Conservation (phyloP, 2,113 vertebrate genomes). For the Speoplatyrhinus poulsoni region DNA sequence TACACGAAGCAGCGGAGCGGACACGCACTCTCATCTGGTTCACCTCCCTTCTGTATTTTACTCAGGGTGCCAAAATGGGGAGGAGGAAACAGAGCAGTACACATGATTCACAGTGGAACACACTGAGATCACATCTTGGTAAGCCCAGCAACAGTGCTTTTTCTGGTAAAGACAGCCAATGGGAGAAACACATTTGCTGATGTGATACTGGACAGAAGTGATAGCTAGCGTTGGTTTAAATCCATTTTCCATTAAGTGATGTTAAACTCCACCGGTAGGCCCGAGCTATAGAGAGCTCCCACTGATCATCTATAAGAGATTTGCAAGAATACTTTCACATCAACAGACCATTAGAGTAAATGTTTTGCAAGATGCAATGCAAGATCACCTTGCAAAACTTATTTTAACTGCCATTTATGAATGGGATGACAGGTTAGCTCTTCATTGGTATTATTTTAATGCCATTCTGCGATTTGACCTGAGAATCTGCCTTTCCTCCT, state of each 20-base stretch:
- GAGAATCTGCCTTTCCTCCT: conserved; percentile 72
- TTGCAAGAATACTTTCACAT: conserved; percentile 55
- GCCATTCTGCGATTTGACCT: conserved; percentile 60
- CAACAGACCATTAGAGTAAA: conserved; percentile 23
- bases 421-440: conserved; percentile 57
- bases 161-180: conserved; percentile 18
- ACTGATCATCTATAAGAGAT: conserved; percentile 55
- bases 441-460: conserved; percentile 40
- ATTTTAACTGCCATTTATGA: conserved; percentile 66
- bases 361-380: conserved; percentile 42
- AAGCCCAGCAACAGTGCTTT: conserved; percentile 25
- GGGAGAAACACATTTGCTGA: conserved; percentile 24
- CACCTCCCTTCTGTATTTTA: conserved; percentile 79
- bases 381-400: conserved; percentile 64
- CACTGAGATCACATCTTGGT: conserved; percentile 32
- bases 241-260: conserved; percentile 42
- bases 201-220: conserved; percentile 26
- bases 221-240: conserved; percentile 26
- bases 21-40: conserved; percentile 42
- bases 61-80: conserved; percentile 82
- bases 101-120: conserved; percentile 62
- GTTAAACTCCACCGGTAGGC: conserved; percentile 29
- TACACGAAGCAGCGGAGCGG: conserved; percentile 48
- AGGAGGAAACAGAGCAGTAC: conserved; percentile 73
- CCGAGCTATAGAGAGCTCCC: conserved; percentile 40